These are phyloP conservation scores for Rhynchonycteris naso DNA, from an alignment of 2,797 vertebrate species.

Conservation along the genomic window DNA sequence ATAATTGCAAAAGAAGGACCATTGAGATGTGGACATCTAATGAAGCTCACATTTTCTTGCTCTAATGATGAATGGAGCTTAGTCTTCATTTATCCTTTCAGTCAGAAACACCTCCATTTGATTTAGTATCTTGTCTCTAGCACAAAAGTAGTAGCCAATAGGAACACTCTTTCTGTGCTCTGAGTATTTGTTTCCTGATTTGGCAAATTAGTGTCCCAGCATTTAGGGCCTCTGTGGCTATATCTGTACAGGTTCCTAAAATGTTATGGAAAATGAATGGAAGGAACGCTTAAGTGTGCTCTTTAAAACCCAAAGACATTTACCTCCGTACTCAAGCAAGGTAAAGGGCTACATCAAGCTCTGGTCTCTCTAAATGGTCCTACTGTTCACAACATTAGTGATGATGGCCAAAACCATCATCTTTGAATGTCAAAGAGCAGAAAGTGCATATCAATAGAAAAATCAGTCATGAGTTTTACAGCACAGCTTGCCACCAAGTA, in stretches of 20 bases:
- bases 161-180: neutral
- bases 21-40: neutral
- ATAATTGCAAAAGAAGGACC: neutral
- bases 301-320: neutral
- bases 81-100: neutral
- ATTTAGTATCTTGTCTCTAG: neutral
- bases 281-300: neutral
- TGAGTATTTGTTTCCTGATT: neutral
- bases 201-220: neutral
- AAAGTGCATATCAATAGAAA: neutral
- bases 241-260: neutral
- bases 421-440: slow-evolving; percentile 8
- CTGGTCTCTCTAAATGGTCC: neutral
- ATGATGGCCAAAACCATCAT: neutral
- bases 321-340: neutral
- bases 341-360: neutral
- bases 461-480: neutral
- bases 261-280: neutral
- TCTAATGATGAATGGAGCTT: neutral
- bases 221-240: neutral
- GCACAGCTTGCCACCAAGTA: neutral
- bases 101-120: neutral
- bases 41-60: neutral
- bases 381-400: neutral
- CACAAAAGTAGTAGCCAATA: neutral